Percentiles rank a stretch among this genome's conserved stretches.
These are phyloP conservation scores for Cololabis saira DNA, from an alignment of 2,113 vertebrate genomes.

Conservation along the genomic window DNA sequence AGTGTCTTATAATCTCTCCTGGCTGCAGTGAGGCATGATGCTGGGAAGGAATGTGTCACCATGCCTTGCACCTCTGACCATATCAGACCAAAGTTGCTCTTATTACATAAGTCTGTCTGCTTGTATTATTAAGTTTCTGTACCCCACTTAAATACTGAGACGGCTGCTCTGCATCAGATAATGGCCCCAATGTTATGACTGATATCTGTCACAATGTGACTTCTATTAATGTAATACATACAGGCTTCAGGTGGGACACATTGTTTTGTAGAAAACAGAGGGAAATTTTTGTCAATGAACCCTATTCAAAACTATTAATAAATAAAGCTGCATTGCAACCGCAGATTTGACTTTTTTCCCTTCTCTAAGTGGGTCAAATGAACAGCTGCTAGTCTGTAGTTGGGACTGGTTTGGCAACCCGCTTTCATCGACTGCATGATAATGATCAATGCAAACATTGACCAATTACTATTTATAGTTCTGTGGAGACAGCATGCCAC, in stretches of 20 bases:
- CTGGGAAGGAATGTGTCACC: slow-evolving; percentile 24
- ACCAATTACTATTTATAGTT: slow-evolving; percentile 44
- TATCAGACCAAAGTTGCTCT: slow-evolving; percentile 37
- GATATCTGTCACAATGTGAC: slow-evolving; percentile 60
- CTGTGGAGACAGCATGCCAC: slow-evolving; percentile 1
- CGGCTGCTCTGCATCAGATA: slow-evolving; percentile 70
- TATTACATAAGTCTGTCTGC: slow-evolving; percentile 66
- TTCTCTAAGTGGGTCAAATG: slow-evolving; percentile 38
- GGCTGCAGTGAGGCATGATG: slow-evolving; percentile 24
- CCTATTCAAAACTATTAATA: slow-evolving; percentile 36
- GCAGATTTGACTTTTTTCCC: slow-evolving; percentile 17
- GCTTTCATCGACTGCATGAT: slow-evolving; percentile 29
- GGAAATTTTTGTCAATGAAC: slow-evolving; percentile 30
- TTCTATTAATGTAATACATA: slow-evolving; percentile 55
- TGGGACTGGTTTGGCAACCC: slow-evolving; percentile 30
- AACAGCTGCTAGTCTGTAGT: slow-evolving; percentile 35
- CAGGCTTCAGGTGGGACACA: slow-evolving; percentile 33
- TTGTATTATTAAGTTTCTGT: slow-evolving; percentile 62
- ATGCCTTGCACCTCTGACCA: slow-evolving; percentile 36
- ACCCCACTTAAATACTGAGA: slow-evolving; percentile 62
- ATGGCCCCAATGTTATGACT: slow-evolving; percentile 53
- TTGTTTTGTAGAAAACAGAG: slow-evolving; percentile 47
- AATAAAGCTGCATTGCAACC: slow-evolving; percentile 45
- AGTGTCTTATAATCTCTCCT: slow-evolving; percentile 6
- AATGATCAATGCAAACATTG: slow-evolving; percentile 55